A percentile compares a stretch with the other conserved stretches of the same genome.
phyloP scores from a whole-genome alignment of 2,113 vertebrate species.

The Propithecus coquereli region DNA sequence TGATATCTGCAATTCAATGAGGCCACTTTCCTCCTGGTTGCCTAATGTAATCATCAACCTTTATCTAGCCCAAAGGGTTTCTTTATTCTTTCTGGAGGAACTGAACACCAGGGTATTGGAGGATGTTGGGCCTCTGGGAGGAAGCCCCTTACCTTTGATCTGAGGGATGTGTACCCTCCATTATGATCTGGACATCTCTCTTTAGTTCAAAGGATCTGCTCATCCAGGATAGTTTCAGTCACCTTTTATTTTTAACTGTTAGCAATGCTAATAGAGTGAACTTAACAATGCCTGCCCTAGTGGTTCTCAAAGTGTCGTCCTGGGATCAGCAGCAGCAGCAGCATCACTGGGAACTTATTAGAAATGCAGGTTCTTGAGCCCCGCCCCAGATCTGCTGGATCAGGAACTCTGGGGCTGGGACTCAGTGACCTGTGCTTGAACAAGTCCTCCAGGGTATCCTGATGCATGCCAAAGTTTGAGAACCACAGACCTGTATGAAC shows the following conservation, averaged over 20 bases:
- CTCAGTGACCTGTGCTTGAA: background rate
- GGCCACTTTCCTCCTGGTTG: background rate
- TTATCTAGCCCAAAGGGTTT: background rate
- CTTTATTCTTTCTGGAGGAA: background rate
- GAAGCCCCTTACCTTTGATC: background rate
- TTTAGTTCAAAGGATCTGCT: background rate
- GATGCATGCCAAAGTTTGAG: background rate
- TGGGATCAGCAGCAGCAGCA: background rate
- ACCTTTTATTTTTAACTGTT: background rate
- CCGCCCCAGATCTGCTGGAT: background rate
- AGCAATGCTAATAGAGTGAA: background rate
- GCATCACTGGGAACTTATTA: background rate
- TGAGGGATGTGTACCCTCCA: background rate
- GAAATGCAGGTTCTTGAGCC: background rate
- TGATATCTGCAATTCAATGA: constrained; percentile 5
- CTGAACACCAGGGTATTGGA: background rate
- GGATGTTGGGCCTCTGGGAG: background rate
- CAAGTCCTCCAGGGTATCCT: background rate
- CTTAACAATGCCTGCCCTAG: background rate
- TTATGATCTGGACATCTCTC: background rate
- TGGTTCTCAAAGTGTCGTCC: background rate
- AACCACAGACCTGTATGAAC: background rate
- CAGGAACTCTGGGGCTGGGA: background rate
- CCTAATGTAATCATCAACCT: background rate
- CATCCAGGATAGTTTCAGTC: background rate